A percentile compares a stretch with the other conserved stretches of the same genome.
phyloP scores from a whole-genome alignment of 2,888 invertebrate species.

The Lasioglossum zephyrum region DNA sequence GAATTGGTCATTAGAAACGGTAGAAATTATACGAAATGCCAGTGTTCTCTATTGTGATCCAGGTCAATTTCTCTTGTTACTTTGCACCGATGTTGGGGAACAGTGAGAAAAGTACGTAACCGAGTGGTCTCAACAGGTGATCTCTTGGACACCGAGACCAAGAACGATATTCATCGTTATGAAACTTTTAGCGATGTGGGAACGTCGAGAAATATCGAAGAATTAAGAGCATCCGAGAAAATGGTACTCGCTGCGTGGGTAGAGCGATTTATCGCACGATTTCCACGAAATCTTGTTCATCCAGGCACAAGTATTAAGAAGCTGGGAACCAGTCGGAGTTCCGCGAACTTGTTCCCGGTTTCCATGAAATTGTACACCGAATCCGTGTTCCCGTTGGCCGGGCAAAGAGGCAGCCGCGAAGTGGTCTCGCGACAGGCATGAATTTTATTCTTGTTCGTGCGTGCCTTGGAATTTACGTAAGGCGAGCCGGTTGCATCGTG shows the following conservation, averaged over 20 bases:
- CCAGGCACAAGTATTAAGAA: background rate
- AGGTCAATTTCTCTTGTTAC: background rate
- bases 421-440: conserved; percentile 76
- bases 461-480: conserved; percentile 81
- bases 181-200: too few species aligned
- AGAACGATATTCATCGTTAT: too few species aligned
- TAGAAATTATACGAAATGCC: background rate
- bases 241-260: too few species aligned
- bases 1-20: background rate
- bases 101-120: background rate
- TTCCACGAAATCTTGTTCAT: background rate
- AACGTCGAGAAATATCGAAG: too few species aligned
- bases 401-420: conserved; percentile 46
- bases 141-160: background rate
- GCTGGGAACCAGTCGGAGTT: background rate
- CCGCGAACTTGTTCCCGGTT: background rate
- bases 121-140: background rate
- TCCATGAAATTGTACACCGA: background rate
- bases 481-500: conserved; percentile 72
- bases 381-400: conserved; percentile 21
- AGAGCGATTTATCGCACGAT: too few species aligned
- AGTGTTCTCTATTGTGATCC: background rate
- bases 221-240: too few species aligned
- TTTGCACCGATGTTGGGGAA: background rate
- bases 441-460: conserved; percentile 81